Percentiles rank a stretch among this genome's conserved stretches.
Evolutionary conservation across 2,888 invertebrate genomes (phyloP).

Genomic region (Polia nebulosa): DNA sequence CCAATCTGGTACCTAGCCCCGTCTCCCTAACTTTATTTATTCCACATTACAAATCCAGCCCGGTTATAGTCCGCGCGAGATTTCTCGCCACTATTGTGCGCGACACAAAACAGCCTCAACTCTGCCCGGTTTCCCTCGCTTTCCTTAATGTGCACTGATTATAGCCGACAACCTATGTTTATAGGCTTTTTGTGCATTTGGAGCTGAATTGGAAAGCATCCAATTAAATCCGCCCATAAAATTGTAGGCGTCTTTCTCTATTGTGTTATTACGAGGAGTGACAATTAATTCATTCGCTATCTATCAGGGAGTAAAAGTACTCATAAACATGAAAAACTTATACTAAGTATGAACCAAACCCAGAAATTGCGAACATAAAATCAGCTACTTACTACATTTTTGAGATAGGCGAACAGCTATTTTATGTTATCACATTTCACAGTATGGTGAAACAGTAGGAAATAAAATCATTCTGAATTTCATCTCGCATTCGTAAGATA

Average conservation of each 20-base stretch:
- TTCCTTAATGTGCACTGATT: conserved; percentile 29
- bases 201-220: conserved; percentile 16
- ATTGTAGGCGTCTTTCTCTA: background rate
- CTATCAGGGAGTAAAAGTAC: background rate
- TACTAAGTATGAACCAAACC: no score
- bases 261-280: background rate
- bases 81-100: conserved; percentile 31
- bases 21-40: background rate
- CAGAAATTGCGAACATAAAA: no score
- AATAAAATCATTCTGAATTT: no score
- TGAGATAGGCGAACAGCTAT: no score
- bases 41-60: no score
- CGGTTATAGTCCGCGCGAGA: background rate
- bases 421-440: no score
- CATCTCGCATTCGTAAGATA: no score
- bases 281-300: background rate
- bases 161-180: background rate
- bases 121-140: conserved; percentile 49
- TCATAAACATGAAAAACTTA: background rate
- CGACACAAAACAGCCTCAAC: conserved; percentile 28
- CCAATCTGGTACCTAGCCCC: no score
- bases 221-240: background rate
- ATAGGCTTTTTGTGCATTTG: conserved; percentile 12
- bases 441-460: no score
- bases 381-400: no score